Percentiles rank a stretch among this genome's conserved stretches.
Conservation (phyloP, 2,888 invertebrate species). For the Pachymerium ferrugineum region DNA sequence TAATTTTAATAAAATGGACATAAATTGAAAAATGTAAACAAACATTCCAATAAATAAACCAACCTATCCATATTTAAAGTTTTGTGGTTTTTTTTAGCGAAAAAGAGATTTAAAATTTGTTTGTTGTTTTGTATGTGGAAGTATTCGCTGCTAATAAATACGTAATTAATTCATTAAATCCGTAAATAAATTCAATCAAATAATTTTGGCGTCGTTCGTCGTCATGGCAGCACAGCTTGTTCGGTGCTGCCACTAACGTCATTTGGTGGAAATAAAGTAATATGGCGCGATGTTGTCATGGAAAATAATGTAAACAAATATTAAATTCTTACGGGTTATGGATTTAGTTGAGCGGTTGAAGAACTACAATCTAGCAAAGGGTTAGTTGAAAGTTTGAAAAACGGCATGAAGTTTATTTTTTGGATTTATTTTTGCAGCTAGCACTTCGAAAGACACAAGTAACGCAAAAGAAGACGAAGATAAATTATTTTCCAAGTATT, state of each 20-base stretch:
- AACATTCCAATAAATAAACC: background rate
- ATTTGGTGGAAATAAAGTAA: no score
- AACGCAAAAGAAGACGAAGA: slow-evolving; percentile 38
- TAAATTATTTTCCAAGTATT: slow-evolving; percentile 43
- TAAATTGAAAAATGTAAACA: background rate
- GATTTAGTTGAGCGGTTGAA: background rate
- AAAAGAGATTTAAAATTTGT: no score
- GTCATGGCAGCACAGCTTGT: background rate
- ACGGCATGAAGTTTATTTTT: no score
- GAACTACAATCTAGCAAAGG: background rate
- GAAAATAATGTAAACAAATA: background rate
- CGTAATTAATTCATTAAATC: background rate
- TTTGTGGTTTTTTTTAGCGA: background rate
- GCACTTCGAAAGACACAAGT: background rate
- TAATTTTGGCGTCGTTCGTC: slow-evolving; percentile 10
- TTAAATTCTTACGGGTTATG: background rate
- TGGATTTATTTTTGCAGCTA: no score
- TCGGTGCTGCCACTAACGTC: no score
- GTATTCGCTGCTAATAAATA: no score
- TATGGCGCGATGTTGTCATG: no score
- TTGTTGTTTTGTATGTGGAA: background rate
- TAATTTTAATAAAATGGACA: no score
- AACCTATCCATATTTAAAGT: background rate
- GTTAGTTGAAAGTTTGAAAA: no score
- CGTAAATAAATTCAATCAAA: background rate